Conservation (phyloP, 2,888 invertebrate genomes). For the Pyrocoelia pectoralis region DNA sequence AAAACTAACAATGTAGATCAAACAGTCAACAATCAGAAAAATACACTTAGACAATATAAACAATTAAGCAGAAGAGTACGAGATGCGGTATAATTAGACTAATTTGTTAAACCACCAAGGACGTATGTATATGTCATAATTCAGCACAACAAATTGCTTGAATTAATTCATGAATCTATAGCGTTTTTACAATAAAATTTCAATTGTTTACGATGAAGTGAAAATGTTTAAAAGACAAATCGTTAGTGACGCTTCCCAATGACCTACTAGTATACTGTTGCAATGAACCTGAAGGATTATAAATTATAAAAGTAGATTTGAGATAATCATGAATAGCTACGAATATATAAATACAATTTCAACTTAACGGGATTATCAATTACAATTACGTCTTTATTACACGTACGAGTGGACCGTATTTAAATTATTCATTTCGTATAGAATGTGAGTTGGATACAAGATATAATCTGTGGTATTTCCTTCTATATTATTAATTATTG, state of each 20-base stretch:
- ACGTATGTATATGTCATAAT: background rate
- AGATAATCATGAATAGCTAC: background rate
- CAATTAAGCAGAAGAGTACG: too few relatives aligned
- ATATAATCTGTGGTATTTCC: background rate
- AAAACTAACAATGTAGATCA: background rate
- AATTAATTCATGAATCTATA: background rate
- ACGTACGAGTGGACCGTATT: background rate
- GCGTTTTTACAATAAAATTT: too few relatives aligned
- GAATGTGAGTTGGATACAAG: background rate
- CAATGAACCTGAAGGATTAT: constrained; percentile 3
- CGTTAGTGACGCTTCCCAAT: constrained; percentile 1
- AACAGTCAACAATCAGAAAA: background rate
- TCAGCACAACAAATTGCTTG: background rate
- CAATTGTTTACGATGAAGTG: too few relatives aligned
- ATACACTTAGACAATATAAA: too few relatives aligned
- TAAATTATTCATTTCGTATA: constrained; percentile 1
- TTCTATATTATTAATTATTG: background rate
- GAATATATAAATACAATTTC: constrained; percentile 5
- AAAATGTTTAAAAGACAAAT: background rate
- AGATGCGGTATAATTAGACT: background rate
- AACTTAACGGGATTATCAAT: constrained; percentile 6
- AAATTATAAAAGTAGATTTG: background rate
- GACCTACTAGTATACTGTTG: constrained; percentile 2
- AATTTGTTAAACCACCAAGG: background rate
- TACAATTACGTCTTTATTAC: constrained; percentile 9